phyloP scores from a whole-genome alignment of 92 coral and sea anemone species.

The Epizoanthus illoricatus region DNA sequence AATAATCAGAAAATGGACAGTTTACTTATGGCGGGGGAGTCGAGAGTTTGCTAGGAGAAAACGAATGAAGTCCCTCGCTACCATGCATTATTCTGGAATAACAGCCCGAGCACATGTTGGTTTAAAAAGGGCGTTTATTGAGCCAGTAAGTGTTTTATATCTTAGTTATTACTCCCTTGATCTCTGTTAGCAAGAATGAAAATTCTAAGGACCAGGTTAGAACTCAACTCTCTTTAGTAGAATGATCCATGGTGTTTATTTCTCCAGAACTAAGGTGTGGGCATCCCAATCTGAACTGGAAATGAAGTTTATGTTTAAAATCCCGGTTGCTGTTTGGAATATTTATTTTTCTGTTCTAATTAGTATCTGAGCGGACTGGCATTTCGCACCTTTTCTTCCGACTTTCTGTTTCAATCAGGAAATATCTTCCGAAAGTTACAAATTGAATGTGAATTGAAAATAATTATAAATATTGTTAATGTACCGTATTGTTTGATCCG shows the following conservation, averaged over 20 bases:
- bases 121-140: not conserved
- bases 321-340: not conserved
- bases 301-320: not conserved
- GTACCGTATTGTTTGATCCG: not conserved
- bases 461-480: not conserved
- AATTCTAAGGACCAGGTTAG: not conserved
- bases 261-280: not conserved
- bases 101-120: not conserved
- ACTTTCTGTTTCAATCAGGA: not conserved
- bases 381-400: constrained; percentile 14
- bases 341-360: constrained; percentile 1
- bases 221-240: not conserved
- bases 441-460: not conserved
- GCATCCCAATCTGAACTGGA: not conserved
- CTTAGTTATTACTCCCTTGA: not conserved
- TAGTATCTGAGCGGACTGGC: not conserved
- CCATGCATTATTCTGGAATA: not conserved
- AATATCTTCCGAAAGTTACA: constrained; percentile 3
- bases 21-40: not conserved
- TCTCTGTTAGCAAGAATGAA: not conserved
- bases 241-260: not conserved
- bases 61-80: not conserved
- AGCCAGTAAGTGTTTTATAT: constrained; percentile 3
- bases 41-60: not conserved
- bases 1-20: not conserved